Conservation (phyloP, 2,888 invertebrate species). For the Hypolimnas misippus region DNA sequence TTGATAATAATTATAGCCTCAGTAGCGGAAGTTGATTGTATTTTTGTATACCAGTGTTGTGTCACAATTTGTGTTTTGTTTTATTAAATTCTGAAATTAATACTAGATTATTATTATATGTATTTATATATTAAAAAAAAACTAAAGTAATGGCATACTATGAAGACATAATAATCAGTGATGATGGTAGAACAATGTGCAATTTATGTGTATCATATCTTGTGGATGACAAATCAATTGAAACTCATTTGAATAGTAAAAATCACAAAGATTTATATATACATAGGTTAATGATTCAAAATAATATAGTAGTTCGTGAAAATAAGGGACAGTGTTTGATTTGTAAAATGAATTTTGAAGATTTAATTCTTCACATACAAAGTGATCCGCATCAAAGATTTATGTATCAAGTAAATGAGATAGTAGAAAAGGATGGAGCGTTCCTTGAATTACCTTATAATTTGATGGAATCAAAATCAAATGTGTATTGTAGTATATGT, state of each 20-base stretch:
- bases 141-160: slow-evolving; percentile 49
- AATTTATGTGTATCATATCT: slow-evolving; percentile 51
- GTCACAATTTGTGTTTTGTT: too few relatives aligned
- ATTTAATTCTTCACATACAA: slow-evolving; percentile 47
- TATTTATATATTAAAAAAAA: too few relatives aligned
- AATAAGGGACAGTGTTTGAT: slow-evolving; percentile 46
- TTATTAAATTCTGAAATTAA: too few relatives aligned
- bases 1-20: too few relatives aligned
- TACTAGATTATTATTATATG: too few relatives aligned
- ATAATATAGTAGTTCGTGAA: slow-evolving; percentile 45
- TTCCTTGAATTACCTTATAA: slow-evolving; percentile 51
- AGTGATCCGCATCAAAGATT: slow-evolving; percentile 45
- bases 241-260: slow-evolving; percentile 49
- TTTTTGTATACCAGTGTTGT: too few relatives aligned
- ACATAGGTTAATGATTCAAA: slow-evolving; percentile 50
- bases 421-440: slow-evolving; percentile 52
- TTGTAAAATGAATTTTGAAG: slow-evolving; percentile 46
- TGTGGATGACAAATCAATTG: slow-evolving; percentile 45
- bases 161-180: slow-evolving; percentile 51
- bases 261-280: slow-evolving; percentile 48
- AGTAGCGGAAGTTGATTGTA: too few relatives aligned
- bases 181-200: slow-evolving; percentile 50
- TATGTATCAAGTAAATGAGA: slow-evolving; percentile 43
- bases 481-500: slow-evolving; percentile 52
- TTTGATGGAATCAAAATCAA: slow-evolving; percentile 33